Percentiles rank a stretch among this genome's conserved stretches.
Conservation (phyloP, 2,797 vertebrate species). For the Petrocephalus schoutedeni region DNA sequence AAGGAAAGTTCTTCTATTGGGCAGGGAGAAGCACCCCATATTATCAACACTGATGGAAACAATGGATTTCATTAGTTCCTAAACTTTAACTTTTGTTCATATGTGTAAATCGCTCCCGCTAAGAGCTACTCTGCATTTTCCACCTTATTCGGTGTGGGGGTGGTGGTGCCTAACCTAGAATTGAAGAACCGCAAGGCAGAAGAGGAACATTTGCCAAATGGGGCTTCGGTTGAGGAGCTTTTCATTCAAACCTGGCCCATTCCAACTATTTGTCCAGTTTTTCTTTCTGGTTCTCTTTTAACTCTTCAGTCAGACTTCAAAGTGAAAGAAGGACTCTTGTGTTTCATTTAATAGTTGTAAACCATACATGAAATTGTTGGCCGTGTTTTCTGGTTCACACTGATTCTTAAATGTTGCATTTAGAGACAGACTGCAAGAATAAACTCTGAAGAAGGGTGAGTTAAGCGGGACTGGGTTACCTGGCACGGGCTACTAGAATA, state of each 20-base stretch:
- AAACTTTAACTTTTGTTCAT: background rate
- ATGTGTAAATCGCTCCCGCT: background rate
- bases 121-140: background rate
- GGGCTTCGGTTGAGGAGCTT: background rate
- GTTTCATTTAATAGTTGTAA: background rate
- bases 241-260: background rate
- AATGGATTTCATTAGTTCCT: conserved; percentile 14
- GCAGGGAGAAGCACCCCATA: background rate
- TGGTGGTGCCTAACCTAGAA: background rate
- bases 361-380: background rate
- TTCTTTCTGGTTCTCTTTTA: background rate
- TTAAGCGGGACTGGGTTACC: background rate
- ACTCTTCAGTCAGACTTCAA: background rate
- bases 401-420: background rate
- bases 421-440: background rate
- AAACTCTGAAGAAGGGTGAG: background rate
- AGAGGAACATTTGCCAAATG: no score
- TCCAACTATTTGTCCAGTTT: background rate
- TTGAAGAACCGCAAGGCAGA: background rate
- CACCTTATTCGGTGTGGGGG: background rate
- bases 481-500: background rate
- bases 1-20: conserved; percentile 6
- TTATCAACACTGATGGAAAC: background rate
- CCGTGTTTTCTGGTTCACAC: background rate
- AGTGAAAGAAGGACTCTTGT: background rate